phyloP scores from a whole-genome alignment of 1,140 invertebrate genomes.

The Glossosoma conforme region DNA sequence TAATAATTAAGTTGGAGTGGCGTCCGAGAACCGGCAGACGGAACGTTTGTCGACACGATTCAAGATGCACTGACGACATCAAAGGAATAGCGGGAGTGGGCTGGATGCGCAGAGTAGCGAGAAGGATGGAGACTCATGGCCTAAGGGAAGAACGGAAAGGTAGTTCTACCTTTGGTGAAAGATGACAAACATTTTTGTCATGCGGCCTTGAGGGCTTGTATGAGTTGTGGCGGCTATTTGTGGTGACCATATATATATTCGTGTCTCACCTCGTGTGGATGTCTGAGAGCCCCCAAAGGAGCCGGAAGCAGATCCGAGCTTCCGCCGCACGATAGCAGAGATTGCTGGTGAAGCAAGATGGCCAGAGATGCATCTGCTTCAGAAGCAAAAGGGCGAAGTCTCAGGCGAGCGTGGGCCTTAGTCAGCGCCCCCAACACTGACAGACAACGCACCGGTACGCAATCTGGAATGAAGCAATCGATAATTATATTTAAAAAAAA shows the following conservation, averaged over 20 bases:
- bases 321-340: background rate
- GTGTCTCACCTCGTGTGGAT: conserved; percentile 2
- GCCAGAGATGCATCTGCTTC: conserved; percentile 14
- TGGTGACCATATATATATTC: background rate
- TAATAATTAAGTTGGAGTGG: background rate
- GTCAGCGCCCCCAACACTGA: conserved; percentile 12
- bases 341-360: conserved; percentile 13
- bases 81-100: too few relatives aligned
- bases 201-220: too few relatives aligned
- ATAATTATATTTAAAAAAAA: conserved; percentile 8
- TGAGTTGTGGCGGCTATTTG: too few relatives aligned
- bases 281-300: background rate
- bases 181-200: too few relatives aligned
- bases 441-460: conserved; percentile 8
- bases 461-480: conserved; percentile 7
- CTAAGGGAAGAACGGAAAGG: too few relatives aligned
- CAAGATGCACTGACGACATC: too few relatives aligned
- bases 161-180: too few relatives aligned
- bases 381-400: background rate
- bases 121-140: too few relatives aligned
- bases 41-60: too few relatives aligned
- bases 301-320: conserved; percentile 1
- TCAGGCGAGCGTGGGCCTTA: conserved; percentile 16
- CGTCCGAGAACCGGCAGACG: too few relatives aligned
- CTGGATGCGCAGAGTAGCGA: too few relatives aligned